Evolutionary conservation across 2,888 invertebrate genomes (phyloP).

Genomic region (Pantelozetes paolii): DNA sequence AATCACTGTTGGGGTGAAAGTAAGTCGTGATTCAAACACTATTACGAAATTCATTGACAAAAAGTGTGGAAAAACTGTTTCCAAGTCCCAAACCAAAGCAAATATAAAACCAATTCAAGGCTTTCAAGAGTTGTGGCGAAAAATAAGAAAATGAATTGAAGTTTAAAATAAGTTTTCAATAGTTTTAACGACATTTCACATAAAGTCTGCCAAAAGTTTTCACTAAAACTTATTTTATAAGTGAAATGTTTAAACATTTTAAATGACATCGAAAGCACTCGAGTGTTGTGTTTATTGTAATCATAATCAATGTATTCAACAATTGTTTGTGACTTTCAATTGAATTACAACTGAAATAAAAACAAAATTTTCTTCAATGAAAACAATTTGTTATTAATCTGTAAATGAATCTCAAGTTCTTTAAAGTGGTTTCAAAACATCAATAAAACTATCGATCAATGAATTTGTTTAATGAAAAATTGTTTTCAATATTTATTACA

Average conservation of each 20-base stretch:
- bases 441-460: neutral
- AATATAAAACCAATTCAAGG: constrained; percentile 28
- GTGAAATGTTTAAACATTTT: neutral
- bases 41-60: constrained; percentile 9
- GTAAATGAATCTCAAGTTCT: too few species aligned
- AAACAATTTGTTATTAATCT: neutral
- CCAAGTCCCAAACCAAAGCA: neutral
- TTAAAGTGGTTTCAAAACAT: neutral
- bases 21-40: constrained; percentile 8
- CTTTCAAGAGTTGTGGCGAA: constrained; percentile 5
- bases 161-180: neutral
- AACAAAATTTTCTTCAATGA: neutral
- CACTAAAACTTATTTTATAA: neutral
- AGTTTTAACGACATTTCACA: neutral
- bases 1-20: neutral
- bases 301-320: neutral
- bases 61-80: constrained; percentile 2
- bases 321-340: too few species aligned
- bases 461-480: neutral
- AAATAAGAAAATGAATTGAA: neutral
- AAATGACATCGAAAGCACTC: neutral
- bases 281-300: neutral
- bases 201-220: neutral
- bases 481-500: neutral
- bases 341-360: neutral